A percentile compares a stretch with the other conserved stretches of the same genome.
Conservation (phyloP, 2,797 vertebrate species). For the Epinephelus coioides region DNA sequence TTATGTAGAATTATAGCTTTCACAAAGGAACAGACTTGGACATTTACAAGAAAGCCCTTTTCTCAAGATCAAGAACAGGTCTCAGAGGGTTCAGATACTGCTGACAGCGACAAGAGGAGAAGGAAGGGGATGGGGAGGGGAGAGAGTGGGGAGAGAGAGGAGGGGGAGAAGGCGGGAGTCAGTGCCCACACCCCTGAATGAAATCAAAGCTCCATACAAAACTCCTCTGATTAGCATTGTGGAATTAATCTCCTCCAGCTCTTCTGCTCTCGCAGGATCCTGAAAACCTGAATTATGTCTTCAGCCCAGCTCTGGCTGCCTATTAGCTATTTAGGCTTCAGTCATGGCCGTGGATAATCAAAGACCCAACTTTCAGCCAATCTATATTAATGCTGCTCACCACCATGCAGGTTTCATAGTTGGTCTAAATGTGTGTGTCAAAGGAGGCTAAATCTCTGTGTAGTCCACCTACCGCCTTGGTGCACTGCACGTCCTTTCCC, state of each 20-base stretch:
- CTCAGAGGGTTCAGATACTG: conserved; percentile 75
- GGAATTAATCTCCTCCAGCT: conserved; percentile 75
- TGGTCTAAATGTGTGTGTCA: neutral
- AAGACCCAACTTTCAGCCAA: conserved; percentile 33
- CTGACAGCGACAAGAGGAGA: conserved; percentile 69
- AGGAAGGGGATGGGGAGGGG: conserved; percentile 30
- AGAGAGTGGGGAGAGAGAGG: conserved; percentile 57
- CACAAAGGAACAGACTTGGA: conserved; percentile 68
- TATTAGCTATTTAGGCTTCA: conserved; percentile 56
- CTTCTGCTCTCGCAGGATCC: conserved; percentile 61
- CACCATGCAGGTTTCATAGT: neutral
- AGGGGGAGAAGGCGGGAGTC: conserved; percentile 64
- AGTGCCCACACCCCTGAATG: conserved; percentile 72
- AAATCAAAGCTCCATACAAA: conserved; percentile 81
- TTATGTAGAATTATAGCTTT: conserved; percentile 74
- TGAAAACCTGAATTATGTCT: conserved; percentile 69
- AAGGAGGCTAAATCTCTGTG: neutral
- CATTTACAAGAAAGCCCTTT: conserved; percentile 72
- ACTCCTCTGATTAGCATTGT: conserved; percentile 80
- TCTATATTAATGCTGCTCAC: conserved; percentile 9
- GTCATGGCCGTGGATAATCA: conserved; percentile 31
- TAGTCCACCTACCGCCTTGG: conserved; percentile 91
- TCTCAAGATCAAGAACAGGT: conserved; percentile 77
- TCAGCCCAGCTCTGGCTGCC: conserved; percentile 36
- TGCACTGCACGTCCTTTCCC: conserved; percentile 98